A percentile compares a stretch with the other conserved stretches of the same genome.
Conservation (phyloP, 2,797 vertebrate species). For the Manis crassicaudata region DNA sequence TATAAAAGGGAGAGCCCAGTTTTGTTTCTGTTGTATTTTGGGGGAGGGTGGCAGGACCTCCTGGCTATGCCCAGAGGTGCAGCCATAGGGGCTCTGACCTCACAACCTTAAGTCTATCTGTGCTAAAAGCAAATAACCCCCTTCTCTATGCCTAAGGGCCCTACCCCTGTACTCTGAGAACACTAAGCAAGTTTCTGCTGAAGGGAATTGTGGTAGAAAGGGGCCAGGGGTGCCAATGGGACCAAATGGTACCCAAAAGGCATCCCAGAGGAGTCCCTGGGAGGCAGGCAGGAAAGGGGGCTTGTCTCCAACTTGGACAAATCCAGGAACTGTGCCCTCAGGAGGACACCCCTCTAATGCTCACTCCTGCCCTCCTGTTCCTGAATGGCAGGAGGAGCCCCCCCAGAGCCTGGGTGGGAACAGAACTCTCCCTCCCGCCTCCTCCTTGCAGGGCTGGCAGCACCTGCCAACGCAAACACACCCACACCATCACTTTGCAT, state of each 20-base stretch:
- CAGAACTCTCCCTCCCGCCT: background rate
- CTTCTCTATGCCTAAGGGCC: background rate
- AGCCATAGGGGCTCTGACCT: background rate
- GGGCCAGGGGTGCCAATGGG: background rate
- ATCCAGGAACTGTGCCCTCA: background rate
- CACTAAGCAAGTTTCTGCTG: background rate
- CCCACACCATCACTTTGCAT: too few relatives aligned
- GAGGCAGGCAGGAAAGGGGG: background rate
- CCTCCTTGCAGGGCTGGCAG: background rate
- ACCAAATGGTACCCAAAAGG: background rate
- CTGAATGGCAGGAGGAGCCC: background rate
- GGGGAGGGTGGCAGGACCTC: background rate
- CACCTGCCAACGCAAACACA: background rate
- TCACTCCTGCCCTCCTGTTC: background rate
- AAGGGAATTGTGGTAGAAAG: background rate
- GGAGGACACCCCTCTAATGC: background rate
- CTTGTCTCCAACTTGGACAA: too few relatives aligned
- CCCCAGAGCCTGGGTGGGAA: background rate
- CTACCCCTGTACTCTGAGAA: background rate
- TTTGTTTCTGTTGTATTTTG: background rate
- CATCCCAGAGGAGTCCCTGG: background rate
- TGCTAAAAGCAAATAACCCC: background rate
- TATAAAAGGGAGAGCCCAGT: background rate
- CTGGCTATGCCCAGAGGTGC: background rate
- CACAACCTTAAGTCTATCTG: background rate